Evolutionary conservation across 2,888 invertebrate species (phyloP), one percentile per base, ranked within the genome.

Genomic region (Bimastos eiseni): DNA sequence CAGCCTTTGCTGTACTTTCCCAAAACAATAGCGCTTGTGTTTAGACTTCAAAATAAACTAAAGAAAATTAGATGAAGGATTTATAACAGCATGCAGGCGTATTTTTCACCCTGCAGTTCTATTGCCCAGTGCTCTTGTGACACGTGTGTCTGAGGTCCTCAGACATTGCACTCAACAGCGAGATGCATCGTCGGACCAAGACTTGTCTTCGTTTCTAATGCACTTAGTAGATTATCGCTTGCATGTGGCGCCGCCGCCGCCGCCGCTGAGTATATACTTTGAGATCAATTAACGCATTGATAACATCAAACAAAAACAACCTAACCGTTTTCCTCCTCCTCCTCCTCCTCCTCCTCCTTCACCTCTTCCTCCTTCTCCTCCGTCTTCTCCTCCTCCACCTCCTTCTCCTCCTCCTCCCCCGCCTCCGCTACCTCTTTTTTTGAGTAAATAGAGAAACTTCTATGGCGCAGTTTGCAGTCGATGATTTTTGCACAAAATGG

Each of bases 211-310:
- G 21, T 49, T 49, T 49, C 21, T 70, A 70, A 70, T 70, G n/a
- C n/a, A n/a, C 70, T 70, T 70, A 70, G n/a, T 70, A n/a, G 70
- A 70, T 70, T 70, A 30, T 70, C 70, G 70, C n/a, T 70, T 70
- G 70, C n/a, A 70, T 70, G 70, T n/a, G n/a, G n/a, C n/a, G n/a
- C n/a, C n/a, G n/a, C n/a, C n/a, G n/a, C n/a, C n/a, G n/a, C n/a
- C n/a, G n/a, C n/a, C 70, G 70, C 70, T 13, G n/a, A n/a, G 30
- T 70, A 2, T 13, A 49, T 49, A 1, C 41, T 8, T 44, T n/a
- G n/a, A n/a, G 70, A 70, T n/a, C 70, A 70, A 70, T 70, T 70
- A 70, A n/a, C 70, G 30, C 8, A 70, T 70, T 70, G 70, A n/a
- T n/a, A n/a, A 11, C 70, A 70, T 70, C 70, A 3, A n/a, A n/a